These are phyloP conservation scores for Enteromius fasciolatus DNA, from an alignment of 2,797 vertebrate genomes.

Conservation along the genomic window DNA sequence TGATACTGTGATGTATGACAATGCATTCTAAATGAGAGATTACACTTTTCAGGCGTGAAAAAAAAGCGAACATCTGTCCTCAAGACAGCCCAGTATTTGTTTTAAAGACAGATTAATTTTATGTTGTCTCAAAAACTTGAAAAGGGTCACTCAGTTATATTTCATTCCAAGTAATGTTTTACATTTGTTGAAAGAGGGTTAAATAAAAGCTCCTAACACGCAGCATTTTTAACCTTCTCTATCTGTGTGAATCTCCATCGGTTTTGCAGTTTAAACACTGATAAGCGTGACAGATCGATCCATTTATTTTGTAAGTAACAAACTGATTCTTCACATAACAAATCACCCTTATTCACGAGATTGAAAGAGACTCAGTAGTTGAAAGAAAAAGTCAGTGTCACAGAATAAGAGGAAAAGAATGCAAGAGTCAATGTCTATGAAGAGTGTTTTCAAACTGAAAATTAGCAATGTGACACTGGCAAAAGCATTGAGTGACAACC, in stretches of 20 bases:
- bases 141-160: background rate
- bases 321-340: conserved; percentile 15
- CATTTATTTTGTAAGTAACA: background rate
- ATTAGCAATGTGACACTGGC: background rate
- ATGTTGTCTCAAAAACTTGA: background rate
- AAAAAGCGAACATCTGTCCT: conserved; percentile 6
- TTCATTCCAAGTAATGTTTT: background rate
- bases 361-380: background rate
- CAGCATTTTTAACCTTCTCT: no score
- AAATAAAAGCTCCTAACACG: background rate
- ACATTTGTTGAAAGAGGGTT: background rate
- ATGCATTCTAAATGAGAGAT: conserved; percentile 4
- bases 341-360: background rate
- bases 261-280: conserved; percentile 20
- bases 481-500: background rate
- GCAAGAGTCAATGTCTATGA: background rate
- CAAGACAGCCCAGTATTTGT: background rate
- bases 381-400: background rate
- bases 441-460: background rate
- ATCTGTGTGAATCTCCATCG: background rate
- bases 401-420: background rate
- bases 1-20: background rate
- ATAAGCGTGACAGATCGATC: background rate
- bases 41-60: background rate
- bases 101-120: background rate